These are phyloP conservation scores for Indicator indicator DNA, from an alignment of 2,113 vertebrate species.

Conservation along the genomic window DNA sequence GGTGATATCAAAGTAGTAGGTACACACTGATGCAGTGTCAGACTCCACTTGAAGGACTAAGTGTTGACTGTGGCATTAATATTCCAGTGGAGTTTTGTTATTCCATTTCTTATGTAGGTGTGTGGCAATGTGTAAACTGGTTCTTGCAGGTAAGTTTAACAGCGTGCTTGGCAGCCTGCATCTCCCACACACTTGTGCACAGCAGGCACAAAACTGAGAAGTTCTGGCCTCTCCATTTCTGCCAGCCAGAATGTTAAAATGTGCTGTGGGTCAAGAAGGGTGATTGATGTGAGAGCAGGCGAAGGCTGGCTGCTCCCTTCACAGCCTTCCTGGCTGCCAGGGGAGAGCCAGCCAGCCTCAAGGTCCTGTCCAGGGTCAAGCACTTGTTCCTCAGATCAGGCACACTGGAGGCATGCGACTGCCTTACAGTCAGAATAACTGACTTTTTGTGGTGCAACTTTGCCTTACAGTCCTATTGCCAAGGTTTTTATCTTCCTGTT, in stretches of 20 bases:
- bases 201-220: not conserved
- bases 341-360: not conserved
- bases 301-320: not conserved
- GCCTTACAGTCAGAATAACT: not conserved
- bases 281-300: slow-evolving; percentile 16
- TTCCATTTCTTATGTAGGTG: not conserved
- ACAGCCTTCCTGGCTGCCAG: not conserved
- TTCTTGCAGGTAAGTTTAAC: not conserved
- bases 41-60: not conserved
- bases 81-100: not conserved
- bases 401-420: fast-evolving
- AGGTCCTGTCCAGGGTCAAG: not conserved
- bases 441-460: not conserved
- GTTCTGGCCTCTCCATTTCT: not conserved
- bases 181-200: not conserved
- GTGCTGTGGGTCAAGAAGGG: not conserved
- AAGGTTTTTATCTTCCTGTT: not conserved
- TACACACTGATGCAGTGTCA: not conserved
- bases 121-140: not conserved
- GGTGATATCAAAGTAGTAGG: not conserved
- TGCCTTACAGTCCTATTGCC: not conserved
- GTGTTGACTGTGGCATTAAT: not conserved
- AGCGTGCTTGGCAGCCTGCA: not conserved
- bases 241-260: not conserved
- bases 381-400: not conserved